phyloP scores from a whole-genome alignment of 2,797 vertebrate species.

The Enteromius afrohamiltoni region DNA sequence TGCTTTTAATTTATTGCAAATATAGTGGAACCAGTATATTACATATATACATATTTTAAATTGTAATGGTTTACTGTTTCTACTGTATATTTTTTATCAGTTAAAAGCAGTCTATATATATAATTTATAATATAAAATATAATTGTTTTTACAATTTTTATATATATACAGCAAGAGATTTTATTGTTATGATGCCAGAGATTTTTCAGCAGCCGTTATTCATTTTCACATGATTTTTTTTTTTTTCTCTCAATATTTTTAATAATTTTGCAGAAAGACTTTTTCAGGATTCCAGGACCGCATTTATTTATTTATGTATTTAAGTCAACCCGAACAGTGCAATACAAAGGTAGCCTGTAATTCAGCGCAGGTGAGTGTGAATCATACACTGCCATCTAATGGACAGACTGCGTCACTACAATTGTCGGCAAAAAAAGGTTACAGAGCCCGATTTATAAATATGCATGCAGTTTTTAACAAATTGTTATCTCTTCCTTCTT shows the following conservation, averaged over 20 bases:
- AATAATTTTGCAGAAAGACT: background rate
- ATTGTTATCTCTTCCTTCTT: background rate
- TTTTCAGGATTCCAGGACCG: background rate
- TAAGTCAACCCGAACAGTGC: background rate
- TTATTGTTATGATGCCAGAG: too few species aligned
- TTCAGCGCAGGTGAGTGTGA: background rate
- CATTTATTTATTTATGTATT: background rate
- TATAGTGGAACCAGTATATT: too few species aligned
- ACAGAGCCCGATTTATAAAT: background rate
- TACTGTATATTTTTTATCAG: too few species aligned
- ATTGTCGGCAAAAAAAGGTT: background rate
- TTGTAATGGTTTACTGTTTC: too few species aligned
- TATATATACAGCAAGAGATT: too few species aligned
- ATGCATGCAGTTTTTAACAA: background rate
- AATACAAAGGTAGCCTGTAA: background rate
- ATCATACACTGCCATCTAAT: conserved; percentile 55
- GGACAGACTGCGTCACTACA: conserved; percentile 30
- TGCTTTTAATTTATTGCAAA: background rate
- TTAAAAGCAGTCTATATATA: too few species aligned
- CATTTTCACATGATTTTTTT: background rate
- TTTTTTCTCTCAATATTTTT: background rate
- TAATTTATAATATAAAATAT: too few species aligned
- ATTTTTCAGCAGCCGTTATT: background rate
- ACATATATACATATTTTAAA: too few species aligned
- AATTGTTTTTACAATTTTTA: too few species aligned